Base-by-base conservation (phyloP, 2,113 vertebrate species). In the Cathartes aura region DNA sequence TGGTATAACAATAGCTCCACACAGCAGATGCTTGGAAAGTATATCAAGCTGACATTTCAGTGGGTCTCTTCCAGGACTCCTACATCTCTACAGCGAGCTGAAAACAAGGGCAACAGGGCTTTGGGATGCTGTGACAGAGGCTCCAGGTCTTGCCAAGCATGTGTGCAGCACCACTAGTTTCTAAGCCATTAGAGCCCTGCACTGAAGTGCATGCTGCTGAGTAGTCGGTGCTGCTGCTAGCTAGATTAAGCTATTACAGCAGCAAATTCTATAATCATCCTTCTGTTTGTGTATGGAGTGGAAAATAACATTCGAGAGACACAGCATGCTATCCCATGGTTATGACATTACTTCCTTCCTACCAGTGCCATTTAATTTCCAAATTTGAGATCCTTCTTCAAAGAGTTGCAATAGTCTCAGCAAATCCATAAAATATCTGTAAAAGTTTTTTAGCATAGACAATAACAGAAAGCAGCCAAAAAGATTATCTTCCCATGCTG, bases 91-190 rank as follows among this genome's bases (percentile, higher is more conserved):
- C 34, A 89, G 26, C n/a, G 67, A 74, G 36, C 9, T 75, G 43
- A 63, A 82, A 64, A 45, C 17, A 32, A n/a, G 2, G 2, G 5
- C 74, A 47, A 27, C 8, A 1, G 16, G 21, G 29, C 22, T 86
- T 67, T 52, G 67, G 82, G 42, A 24, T 48, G 38, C 53, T 72
- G 36, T 60, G 40, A 24, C 16, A 52, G 29, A 48, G 32, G 24
- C 9, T 87, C 16, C n/a, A 53, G 15, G 21, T 67, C 63, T 34
- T 62, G 30, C 7, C 0, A 2, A 76, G 10, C 15, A 4, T 2
- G 1, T 34, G n/a, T 75, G 29, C 43, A 64, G 26, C 32, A 67
- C 17, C 27, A 11, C 29, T 23, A 10, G 11, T 43, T 47, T 59
- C 58, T 59, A 34, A 80, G 27, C 24, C 36, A 17, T 30, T 48